These are phyloP conservation scores for Tethya wilhelma DNA, from an alignment of 37 sponge, comb jelly and placozoan species.

Conservation along the genomic window DNA sequence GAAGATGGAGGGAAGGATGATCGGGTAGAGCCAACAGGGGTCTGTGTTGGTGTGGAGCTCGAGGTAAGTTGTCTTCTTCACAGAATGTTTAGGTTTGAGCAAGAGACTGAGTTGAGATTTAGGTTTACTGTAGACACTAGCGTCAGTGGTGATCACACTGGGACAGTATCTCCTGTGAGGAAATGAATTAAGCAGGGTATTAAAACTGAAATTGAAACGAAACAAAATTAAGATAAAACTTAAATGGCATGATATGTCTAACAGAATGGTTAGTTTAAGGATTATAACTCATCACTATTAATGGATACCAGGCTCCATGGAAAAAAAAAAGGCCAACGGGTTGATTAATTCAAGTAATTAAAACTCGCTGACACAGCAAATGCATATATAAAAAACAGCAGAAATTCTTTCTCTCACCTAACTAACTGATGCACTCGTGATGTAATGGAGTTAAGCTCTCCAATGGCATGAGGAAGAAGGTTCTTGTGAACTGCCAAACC, in stretches of 20 bases:
- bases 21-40: constrained; percentile 55
- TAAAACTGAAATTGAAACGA: no score
- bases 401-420: constrained; percentile 37
- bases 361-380: no score
- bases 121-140: constrained; percentile 1
- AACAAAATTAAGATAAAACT: no score
- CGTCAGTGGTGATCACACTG: constrained; percentile 25
- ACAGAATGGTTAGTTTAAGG: no score
- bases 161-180: constrained; percentile 19
- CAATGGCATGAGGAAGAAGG: constrained; percentile 76
- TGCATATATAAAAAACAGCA: no score
- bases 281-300: no score
- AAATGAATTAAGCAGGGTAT: background rate
- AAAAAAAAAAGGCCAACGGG: no score
- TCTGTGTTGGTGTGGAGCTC: background rate
- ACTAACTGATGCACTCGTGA: constrained; percentile 48
- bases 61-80: background rate
- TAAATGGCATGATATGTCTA: no score
- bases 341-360: no score
- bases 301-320: no score
- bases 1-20: constrained; percentile 59
- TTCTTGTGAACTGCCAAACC: constrained; percentile 51
- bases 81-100: background rate
- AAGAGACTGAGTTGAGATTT: constrained; percentile 28
- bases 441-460: constrained; percentile 69